phyloP scores from a whole-genome alignment of 2,888 invertebrate species.

The Lasius platythorax region DNA sequence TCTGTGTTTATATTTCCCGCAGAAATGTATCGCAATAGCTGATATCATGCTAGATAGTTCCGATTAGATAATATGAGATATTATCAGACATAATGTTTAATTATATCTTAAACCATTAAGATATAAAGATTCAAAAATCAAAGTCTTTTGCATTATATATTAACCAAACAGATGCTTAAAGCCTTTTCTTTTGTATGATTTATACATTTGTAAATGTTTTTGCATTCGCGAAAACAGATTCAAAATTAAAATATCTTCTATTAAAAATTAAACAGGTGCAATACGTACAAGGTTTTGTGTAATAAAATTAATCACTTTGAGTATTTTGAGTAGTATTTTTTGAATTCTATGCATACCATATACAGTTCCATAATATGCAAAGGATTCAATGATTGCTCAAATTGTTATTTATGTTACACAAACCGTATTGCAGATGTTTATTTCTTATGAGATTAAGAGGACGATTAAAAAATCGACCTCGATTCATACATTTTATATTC shows the following conservation, averaged over 20 bases:
- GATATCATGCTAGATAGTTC: no score
- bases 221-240: background rate
- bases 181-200: background rate
- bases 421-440: background rate
- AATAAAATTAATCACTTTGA: conserved; percentile 5
- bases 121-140: no score
- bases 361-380: background rate
- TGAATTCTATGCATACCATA: conserved; percentile 2
- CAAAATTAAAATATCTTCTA: background rate
- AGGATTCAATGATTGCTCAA: conserved; percentile 3
- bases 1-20: background rate
- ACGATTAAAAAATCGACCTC: background rate
- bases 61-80: no score
- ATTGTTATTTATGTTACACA: conserved; percentile 13
- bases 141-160: background rate
- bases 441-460: background rate
- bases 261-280: background rate
- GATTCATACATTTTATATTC: background rate
- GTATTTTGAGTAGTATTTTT: background rate
- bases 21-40: background rate
- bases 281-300: background rate
- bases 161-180: background rate
- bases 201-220: background rate
- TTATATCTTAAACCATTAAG: no score
- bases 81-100: no score